Base-by-base conservation (phyloP, 2,113 vertebrate genomes). In the Alouatta palliata region DNA sequence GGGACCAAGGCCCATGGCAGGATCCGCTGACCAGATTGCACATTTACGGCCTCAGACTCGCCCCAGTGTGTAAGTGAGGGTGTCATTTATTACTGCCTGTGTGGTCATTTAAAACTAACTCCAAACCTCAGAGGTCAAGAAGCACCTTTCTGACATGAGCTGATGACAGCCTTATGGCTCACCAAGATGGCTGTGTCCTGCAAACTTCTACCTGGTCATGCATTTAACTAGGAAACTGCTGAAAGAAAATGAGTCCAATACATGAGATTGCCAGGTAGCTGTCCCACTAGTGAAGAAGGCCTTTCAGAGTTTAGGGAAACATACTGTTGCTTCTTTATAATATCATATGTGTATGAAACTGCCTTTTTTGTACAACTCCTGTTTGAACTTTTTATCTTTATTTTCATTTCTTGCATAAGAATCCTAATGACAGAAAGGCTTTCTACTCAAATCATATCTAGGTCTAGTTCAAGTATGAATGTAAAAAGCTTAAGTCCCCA, bases 61-160 rank as follows among this genome's bases (percentile, higher is more conserved):
- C 97, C 99, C 99, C 94, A 99, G 99, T 92, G 99, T 99, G 99
- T 99, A 98, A 99, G 99, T 99, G 94, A 75, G 14, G 77, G 11
- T 68, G 37, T 80, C 49, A 1, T 35, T 85, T 79, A 79, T 82
- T 76, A 45, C 71, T 56, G 35, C 21, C 58, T 76, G 64, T 23
- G 43, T 10, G 2, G 92, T 19, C 58, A 3, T 52, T 75, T 89
- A 79, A 66, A 79, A 71, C 79, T 12, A 5, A 91, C 68, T 64
- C 83, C 66, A 11, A 52, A 49, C 17, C 49, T 77, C 45, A 68
- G 35, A 87, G 90, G 43, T 0, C 0, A 58, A 87, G 96, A 64
- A 58, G 9, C 73, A 37, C 32, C 40, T 95, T 95, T 81, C 61
- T 81, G 14, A 30, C 25, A 7, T 0, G 84, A 77, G 3, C 8